Evolutionary conservation across 2,888 invertebrate genomes (phyloP), one percentile per base, ranked within the genome.

Genomic region (Tetrapedia diversipes): DNA sequence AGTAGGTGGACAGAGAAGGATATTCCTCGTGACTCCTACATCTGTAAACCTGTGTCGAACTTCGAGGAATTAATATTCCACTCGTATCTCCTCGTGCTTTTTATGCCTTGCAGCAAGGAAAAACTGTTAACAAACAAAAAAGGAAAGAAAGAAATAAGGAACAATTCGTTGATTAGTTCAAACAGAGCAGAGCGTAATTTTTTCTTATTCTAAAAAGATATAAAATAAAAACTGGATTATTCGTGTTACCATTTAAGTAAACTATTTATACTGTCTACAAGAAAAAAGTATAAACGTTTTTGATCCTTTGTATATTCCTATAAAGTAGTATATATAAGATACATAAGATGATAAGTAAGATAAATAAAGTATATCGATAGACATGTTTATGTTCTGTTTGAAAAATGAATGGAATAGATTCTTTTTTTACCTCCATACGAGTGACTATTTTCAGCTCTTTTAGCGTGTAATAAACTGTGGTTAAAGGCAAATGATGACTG

Each of bases 1-100:
- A 54, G 72, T 72, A 60, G 59, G 79, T 67, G 72, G 78, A 73
- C 67, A 63, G 79, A 78, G 79, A 72, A 78, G 65, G 73, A 79
- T 79, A 78, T 64, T 65, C 41, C 47, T 72, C 78, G 78, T 79
- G 78, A 72, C 72, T 78, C 43, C 60, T 60, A 43, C 64, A 49
- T 64, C 66, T 43, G 24, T 64, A 54, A 51, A 78, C 59, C 54
- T 64, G 11, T 22, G 61, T 32, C 77, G 45, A 61, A 29, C 51
- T 71, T 70, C 63, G 43, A 51, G 49, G 47, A 61, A 66, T 72
- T 51, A 64, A 68, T 64, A 64, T 65, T 56, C 43, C 11, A 16
- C 37, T 22, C 41, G 29, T 49, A 11, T 10, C 27, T 37, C 32
- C 14, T 11, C 11, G 14, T 63, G 10, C 37, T 54, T 16, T n/a